Base-by-base conservation (phyloP, 64 coral and sea anemone species). In the Montipora capricornis region DNA sequence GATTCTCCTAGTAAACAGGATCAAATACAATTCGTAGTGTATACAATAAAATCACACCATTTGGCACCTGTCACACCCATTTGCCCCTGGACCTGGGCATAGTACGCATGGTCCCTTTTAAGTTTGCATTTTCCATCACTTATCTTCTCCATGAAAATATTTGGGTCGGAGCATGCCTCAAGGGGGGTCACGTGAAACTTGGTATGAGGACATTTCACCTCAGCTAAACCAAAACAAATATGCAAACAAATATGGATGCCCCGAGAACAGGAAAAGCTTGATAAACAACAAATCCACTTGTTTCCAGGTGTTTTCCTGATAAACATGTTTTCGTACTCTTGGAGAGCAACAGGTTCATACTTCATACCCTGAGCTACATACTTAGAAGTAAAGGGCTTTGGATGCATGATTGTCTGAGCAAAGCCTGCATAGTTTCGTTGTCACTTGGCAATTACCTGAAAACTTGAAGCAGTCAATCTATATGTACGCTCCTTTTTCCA, bases 21-120 rank as follows among this genome's bases (percentile, higher is more conserved):
- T 87, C 68, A 70, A 87, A 50, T 73, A 67, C 11, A 9, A 87
- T 87, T 87, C 84, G 52, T 87, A 16, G 84, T 87, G n/a, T 87
- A 87, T n/a, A 74, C 68, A 10, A 87, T 87, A 75, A 88, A 76
- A 24, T 47, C 75, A n/a, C n/a, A n/a, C n/a, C n/a, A n/a, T n/a
- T n/a, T n/a, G n/a, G n/a, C n/a, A n/a, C n/a, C 37, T 47, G 75
- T 77, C 37, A 45, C 44, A 47, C 22, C 75, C 26, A 88, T 73
- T 49, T n/a, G n/a, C n/a, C n/a, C n/a, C n/a, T n/a, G n/a, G n/a
- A n/a, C n/a, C n/a, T n/a, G n/a, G n/a, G n/a, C n/a, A n/a, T n/a
- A n/a, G n/a, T n/a, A n/a, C n/a, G n/a, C n/a, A n/a, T n/a, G n/a
- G n/a, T n/a, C n/a, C n/a, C n/a, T n/a, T n/a, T n/a, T n/a, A n/a